Evolutionary conservation across 35 echinoderm and acorn worm genomes (phyloP), one percentile per base, ranked within the genome.

Genomic region (Apostichopus japonicus): DNA sequence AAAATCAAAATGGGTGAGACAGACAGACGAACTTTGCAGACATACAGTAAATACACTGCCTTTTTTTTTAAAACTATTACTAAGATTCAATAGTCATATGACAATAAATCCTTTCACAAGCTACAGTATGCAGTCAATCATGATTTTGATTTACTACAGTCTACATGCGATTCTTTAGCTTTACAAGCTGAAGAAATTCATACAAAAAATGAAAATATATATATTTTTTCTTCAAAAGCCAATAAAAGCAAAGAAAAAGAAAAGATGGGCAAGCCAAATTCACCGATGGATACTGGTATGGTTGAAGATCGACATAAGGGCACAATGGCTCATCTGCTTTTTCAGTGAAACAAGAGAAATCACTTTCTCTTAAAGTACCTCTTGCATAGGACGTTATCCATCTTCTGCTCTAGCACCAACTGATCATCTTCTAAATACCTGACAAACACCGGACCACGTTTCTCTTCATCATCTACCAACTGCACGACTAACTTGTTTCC

Each of bases 381-480:
- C 77, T 94, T 96, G 77, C 93, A 79, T 72, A 88, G 67, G 19
- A 96, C 84, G 1, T 79, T 90, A 14, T 93, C 86, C 53, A 90
- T 88, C 10, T 81, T 55, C 54, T 92, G 93, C 56, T 83, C 92
- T 10, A 96, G 65, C 4, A 96, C 92, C 24, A 96, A 86, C 22
- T 93, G 77, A 24, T 88, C 83, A 72, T 96, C 93, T 77, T 94
- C 93, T 44, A 94, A 22, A 24, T 90, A 92, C 53, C 90, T 89
- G 44, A 86, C 16, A 24, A 87, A 90, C 19, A 79, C 91, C 5
- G 79, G 86, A 24, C 78, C 54, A 77, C 75, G 56, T 7, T 24
- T 71, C 14, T 95, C 87, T 22, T 59, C 71, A 57, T 77, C 58
- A 13, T 77, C 93, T 75, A 95, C 77, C 24, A 92, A 72, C 22